A percentile compares a stretch with the other conserved stretches of the same genome.
These are phyloP conservation scores for Myotis daubentonii DNA, from an alignment of 2,797 vertebrate species.

Conservation along the genomic window DNA sequence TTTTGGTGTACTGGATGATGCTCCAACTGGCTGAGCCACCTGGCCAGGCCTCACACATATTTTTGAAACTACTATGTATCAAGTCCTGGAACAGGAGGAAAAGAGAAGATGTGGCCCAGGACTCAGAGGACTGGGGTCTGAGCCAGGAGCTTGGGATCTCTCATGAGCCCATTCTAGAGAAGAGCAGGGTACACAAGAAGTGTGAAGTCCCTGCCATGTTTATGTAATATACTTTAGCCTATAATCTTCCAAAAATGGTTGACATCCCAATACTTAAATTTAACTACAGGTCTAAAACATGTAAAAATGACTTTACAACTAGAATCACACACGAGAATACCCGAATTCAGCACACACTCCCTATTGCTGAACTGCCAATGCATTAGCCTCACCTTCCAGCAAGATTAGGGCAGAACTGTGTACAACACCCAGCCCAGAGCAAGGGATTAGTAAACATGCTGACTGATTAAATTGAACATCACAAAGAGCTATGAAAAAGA, in stretches of 20 bases:
- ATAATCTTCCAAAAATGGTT: background rate
- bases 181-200: background rate
- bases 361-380: background rate
- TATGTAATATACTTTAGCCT: background rate
- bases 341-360: background rate
- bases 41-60: background rate
- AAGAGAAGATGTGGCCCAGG: background rate
- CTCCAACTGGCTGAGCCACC: background rate
- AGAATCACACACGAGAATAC: background rate
- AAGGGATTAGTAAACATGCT: background rate
- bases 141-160: background rate
- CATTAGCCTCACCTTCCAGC: background rate
- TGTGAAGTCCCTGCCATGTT: rapidly evolving
- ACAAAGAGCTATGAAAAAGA: background rate
- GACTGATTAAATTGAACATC: background rate
- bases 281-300: background rate
- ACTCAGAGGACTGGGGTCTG: background rate
- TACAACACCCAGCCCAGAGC: background rate
- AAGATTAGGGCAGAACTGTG: background rate
- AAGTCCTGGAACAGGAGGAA: too few species aligned
- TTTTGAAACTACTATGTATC: background rate
- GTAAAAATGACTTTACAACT: background rate
- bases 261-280: background rate
- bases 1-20: background rate
- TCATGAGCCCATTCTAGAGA: background rate